Conservation (phyloP, 1,140 invertebrate genomes). For the Ylistrum balloti region DNA sequence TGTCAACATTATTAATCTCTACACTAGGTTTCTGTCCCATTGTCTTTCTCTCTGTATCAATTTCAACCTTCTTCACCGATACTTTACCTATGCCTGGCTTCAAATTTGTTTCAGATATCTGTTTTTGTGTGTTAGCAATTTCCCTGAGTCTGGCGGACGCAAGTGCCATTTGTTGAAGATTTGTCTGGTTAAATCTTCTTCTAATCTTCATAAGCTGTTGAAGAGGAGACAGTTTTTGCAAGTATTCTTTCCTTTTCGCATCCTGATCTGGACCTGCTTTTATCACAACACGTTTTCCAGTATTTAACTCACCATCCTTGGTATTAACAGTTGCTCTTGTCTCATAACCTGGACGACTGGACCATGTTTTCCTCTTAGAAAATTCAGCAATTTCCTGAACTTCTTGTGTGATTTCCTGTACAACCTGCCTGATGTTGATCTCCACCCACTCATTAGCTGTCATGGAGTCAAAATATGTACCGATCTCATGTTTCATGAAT, state of each 20-base stretch:
- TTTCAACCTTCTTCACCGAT: too few relatives aligned
- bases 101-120: neutral
- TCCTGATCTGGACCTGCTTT: neutral
- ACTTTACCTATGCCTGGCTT: neutral
- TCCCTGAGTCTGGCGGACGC: neutral
- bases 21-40: neutral
- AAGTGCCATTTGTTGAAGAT: neutral
- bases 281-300: neutral
- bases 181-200: constrained; percentile 21
- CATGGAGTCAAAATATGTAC: neutral
- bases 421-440: neutral
- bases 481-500: neutral
- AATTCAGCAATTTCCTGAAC: neutral
- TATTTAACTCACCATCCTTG: neutral
- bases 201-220: neutral
- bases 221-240: neutral
- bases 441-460: constrained; percentile 7
- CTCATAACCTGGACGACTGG: neutral
- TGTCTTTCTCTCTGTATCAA: too few relatives aligned
- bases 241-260: neutral
- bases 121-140: neutral
- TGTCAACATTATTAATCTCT: neutral
- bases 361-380: neutral
- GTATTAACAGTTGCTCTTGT: neutral
- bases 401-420: constrained; percentile 26